A percentile compares a stretch with the other conserved stretches of the same genome.
phyloP scores from a whole-genome alignment of 2,888 invertebrate genomes.

The Nomada flava region DNA sequence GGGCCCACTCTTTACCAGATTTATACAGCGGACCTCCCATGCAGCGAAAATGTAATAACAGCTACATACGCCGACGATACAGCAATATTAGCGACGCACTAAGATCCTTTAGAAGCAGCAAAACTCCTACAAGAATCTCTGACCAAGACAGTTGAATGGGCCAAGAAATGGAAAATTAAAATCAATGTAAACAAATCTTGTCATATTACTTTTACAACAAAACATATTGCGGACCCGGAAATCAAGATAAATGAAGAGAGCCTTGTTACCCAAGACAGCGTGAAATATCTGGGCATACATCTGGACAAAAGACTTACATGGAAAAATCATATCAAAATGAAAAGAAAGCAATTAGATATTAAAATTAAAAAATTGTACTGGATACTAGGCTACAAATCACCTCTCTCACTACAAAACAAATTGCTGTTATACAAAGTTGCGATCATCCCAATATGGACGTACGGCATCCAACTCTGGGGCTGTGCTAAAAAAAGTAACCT shows the following conservation, averaged over 20 bases:
- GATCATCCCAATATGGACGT: not conserved
- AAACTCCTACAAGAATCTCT: not conserved
- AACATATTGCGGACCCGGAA: not conserved
- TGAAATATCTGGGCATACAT: too few relatives aligned
- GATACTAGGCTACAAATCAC: too few relatives aligned
- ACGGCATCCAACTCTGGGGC: not conserved
- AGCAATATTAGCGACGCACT: not conserved
- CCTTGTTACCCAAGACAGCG: too few relatives aligned
- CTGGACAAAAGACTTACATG: too few relatives aligned
- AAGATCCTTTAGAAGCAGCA: not conserved
- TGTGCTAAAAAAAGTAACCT: not conserved
- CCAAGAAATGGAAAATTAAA: constrained; percentile 3
- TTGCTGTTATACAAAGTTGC: not conserved
- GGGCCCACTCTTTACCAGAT: not conserved
- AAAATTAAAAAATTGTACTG: too few relatives aligned
- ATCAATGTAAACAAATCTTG: not conserved
- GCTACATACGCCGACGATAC: not conserved
- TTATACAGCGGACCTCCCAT: constrained; percentile 7
- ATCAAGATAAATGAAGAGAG: too few relatives aligned
- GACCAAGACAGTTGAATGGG: not conserved
- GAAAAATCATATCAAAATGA: too few relatives aligned
- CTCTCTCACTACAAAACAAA: not conserved
- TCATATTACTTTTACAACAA: not conserved
- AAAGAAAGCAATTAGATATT: too few relatives aligned
- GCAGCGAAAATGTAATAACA: not conserved